phyloP scores from a whole-genome alignment of 2,797 vertebrate species.

The Brachymystax lenok region DNA sequence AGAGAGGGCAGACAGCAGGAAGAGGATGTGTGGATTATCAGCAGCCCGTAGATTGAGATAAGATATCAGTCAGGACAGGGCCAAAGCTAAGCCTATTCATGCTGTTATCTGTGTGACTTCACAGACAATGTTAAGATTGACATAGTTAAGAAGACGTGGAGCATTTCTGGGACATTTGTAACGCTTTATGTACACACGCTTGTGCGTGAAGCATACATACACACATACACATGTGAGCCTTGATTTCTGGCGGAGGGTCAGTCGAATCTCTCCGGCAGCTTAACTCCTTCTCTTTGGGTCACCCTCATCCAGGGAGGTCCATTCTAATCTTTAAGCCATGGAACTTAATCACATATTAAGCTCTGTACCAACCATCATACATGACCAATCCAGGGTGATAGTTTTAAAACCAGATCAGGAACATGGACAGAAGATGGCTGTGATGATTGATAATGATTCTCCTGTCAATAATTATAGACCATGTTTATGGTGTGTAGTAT shows the following conservation, averaged over 20 bases:
- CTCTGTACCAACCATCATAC: not conserved
- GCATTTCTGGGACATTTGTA: conserved; percentile 15
- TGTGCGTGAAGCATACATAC: conserved; percentile 9
- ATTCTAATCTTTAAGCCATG: conserved; percentile 7
- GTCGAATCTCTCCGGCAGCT: conserved; percentile 54
- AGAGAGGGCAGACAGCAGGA: conserved; percentile 13
- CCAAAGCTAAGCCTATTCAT: conserved; percentile 49
- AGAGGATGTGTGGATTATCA: conserved; percentile 64
- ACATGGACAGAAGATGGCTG: conserved; percentile 20
- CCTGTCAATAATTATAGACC: not conserved
- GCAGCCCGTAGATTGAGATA: conserved; percentile 62
- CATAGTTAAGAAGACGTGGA: not conserved
- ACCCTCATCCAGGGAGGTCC: conserved; percentile 39
- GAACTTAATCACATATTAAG: conserved; percentile 8
- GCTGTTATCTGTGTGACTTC: conserved; percentile 45
- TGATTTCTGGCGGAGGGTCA: conserved; percentile 20
- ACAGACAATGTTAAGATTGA: not conserved
- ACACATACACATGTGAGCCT: conserved; percentile 18
- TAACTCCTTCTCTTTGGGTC: conserved; percentile 43
- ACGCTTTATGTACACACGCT: conserved; percentile 24
- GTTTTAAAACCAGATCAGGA: conserved; percentile 38
- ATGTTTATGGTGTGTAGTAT: not conserved
- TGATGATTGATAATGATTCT: not conserved
- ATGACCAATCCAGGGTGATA: conserved; percentile 9
- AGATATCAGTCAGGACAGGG: conserved; percentile 54